These are phyloP conservation scores for Megaptera novaeangliae DNA, from an alignment of 2,113 vertebrate species.

Conservation along the genomic window DNA sequence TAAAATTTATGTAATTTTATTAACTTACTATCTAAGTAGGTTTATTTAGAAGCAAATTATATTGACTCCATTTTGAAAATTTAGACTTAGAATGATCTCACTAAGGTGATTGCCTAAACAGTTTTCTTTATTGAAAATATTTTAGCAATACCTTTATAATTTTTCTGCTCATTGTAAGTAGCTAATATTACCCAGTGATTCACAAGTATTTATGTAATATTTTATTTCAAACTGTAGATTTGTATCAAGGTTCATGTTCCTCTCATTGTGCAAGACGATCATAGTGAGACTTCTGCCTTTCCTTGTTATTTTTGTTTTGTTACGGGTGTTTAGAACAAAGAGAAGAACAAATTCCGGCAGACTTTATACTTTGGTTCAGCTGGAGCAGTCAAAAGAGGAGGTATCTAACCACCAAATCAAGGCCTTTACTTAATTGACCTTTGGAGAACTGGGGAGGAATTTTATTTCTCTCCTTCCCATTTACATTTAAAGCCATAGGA, in stretches of 20 bases:
- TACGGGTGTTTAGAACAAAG: background rate
- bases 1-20: background rate
- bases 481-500: background rate
- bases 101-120: background rate
- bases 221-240: constrained; percentile 23
- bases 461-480: background rate
- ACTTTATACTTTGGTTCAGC: background rate
- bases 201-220: background rate
- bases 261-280: background rate
- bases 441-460: background rate
- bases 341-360: background rate
- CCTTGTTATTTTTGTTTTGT: background rate
- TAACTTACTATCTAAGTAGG: background rate
- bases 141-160: background rate
- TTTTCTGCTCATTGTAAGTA: background rate
- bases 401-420: background rate
- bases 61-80: background rate
- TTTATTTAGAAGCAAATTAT: constrained; percentile 19
- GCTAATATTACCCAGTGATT: background rate
- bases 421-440: background rate
- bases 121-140: constrained; percentile 1
- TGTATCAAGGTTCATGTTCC: background rate
- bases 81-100: background rate
- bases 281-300: background rate
- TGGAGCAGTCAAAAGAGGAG: background rate